Evolutionary conservation across 2,888 invertebrate species (phyloP).

Genomic region (Agapostemon virescens): DNA sequence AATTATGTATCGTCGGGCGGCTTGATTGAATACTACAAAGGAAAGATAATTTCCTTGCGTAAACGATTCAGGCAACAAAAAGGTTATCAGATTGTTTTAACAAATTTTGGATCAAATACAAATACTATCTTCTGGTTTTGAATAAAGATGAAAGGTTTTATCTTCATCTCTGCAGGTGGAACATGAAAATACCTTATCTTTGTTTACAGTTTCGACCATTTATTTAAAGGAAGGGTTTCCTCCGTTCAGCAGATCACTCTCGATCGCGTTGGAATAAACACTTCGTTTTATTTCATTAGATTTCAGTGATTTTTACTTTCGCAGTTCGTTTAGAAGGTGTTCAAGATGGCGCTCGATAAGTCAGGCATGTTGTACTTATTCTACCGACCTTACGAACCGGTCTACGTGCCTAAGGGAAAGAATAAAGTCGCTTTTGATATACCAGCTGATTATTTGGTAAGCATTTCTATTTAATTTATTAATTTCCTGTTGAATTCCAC

Average conservation of each 20-base stretch:
- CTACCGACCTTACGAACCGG: background rate
- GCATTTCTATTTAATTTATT: background rate
- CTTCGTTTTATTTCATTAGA: too few species aligned
- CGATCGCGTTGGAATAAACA: background rate
- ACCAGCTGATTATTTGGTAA: background rate
- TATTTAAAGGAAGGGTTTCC: conserved; percentile 5
- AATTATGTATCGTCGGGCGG: conserved; percentile 1
- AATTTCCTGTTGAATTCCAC: background rate
- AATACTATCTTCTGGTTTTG: background rate
- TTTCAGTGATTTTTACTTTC: background rate
- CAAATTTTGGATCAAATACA: background rate
- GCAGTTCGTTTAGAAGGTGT: background rate
- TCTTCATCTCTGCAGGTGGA: background rate
- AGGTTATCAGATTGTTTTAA: background rate
- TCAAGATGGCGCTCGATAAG: background rate
- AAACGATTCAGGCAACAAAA: background rate
- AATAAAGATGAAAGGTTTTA: background rate
- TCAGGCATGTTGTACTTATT: background rate
- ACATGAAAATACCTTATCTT: background rate
- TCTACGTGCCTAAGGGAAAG: background rate
- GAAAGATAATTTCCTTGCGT: background rate
- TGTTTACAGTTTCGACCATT: background rate
- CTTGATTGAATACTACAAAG: background rate
- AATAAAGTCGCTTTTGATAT: background rate
- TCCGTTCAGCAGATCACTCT: background rate